Percentiles rank a stretch among this genome's conserved stretches.
phyloP scores from a whole-genome alignment of 2,113 vertebrate species.

The Oostethus manadensis region DNA sequence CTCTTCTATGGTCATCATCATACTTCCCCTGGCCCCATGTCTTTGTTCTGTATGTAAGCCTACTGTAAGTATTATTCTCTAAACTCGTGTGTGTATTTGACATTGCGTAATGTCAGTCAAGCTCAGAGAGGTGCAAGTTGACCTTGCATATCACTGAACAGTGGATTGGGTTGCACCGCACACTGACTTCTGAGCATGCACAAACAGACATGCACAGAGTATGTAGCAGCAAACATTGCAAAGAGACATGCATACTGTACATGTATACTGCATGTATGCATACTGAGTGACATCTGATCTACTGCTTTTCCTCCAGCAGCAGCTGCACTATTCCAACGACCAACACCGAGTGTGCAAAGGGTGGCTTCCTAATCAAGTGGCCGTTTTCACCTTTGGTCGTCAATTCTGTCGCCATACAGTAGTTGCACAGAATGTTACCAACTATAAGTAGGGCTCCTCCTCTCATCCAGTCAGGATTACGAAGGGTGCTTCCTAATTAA shows the following conservation, averaged over 20 bases:
- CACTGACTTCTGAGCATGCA: conserved; percentile 50
- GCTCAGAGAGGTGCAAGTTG: conserved; percentile 48
- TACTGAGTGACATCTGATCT: background rate
- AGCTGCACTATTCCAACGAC: no score
- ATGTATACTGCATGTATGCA: background rate
- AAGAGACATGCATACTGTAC: conserved; percentile 7
- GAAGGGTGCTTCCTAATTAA: no score
- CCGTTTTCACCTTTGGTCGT: no score
- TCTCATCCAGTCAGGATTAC: no score
- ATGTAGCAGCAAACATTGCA: conserved; percentile 36
- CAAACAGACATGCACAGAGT: conserved; percentile 55
- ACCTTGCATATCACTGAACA: conserved; percentile 46
- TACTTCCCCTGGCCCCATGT: no score
- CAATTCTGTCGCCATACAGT: no score
- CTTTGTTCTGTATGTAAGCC: no score
- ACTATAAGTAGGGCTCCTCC: no score
- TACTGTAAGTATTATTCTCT: conserved; percentile 8
- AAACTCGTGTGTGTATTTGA: conserved; percentile 26
- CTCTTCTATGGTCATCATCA: no score
- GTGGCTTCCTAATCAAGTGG: no score
- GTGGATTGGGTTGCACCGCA: conserved; percentile 46
- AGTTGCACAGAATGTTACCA: no score
- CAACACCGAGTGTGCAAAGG: no score
- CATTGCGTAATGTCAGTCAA: conserved; percentile 27
- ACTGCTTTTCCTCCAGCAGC: background rate